Evolutionary conservation across 2,888 invertebrate species (phyloP).

Genomic region (Geotrupes spiniger): DNA sequence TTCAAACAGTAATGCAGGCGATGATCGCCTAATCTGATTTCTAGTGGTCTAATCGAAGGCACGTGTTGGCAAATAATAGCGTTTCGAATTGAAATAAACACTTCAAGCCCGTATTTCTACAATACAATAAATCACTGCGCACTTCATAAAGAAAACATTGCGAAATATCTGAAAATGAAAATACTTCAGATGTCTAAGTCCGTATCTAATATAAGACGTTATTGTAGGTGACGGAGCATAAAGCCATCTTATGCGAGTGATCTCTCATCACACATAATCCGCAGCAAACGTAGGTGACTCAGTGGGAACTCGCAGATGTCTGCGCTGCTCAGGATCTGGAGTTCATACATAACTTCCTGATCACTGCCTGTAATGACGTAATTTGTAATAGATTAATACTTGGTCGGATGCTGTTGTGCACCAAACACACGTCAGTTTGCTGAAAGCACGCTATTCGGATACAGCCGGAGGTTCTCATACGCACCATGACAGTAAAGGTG

Average conservation of each 20-base stretch:
- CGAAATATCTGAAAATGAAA: no score
- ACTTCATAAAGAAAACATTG: no score
- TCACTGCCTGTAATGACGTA: constrained; percentile 49
- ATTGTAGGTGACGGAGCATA: constrained; percentile 38
- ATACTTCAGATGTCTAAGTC: no score
- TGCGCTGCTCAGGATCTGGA: constrained; percentile 11
- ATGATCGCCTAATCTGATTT: constrained; percentile 17
- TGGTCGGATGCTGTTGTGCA: constrained; percentile 35
- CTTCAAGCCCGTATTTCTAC: no score
- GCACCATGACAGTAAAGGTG: constrained; percentile 2
- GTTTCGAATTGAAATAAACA: no score
- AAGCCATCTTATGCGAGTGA: constrained; percentile 33
- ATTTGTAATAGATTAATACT: constrained; percentile 49
- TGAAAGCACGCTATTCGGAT: constrained; percentile 39
- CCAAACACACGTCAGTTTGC: constrained; percentile 35
- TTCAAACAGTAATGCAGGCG: constrained; percentile 2
- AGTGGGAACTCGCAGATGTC: constrained; percentile 39
- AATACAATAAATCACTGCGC: no score
- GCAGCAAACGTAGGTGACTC: constrained; percentile 39
- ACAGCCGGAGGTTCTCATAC: constrained; percentile 33
- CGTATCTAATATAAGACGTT: constrained; percentile 30
- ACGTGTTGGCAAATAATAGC: background rate
- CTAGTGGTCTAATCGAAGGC: constrained; percentile 8
- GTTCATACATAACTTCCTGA: constrained; percentile 46
- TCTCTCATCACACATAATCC: constrained; percentile 31